Conservation (phyloP, 2,888 invertebrate genomes). For the Chalcis sispes region DNA sequence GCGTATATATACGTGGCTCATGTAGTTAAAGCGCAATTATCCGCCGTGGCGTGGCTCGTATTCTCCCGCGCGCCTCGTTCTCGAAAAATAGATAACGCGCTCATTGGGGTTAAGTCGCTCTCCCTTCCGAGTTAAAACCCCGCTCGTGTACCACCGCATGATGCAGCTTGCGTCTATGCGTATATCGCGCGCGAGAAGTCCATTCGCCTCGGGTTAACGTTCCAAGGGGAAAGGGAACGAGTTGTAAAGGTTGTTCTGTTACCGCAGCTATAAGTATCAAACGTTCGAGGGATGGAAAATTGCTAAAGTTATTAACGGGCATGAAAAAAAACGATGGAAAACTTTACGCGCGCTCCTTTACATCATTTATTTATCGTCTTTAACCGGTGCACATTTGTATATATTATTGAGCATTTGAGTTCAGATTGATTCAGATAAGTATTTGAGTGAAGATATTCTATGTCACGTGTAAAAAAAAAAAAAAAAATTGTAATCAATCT, state of each 20-base stretch:
- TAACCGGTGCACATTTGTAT: no score
- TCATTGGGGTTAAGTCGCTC: constrained; percentile 71
- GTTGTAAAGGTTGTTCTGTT: no score
- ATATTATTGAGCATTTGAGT: no score
- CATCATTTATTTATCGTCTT: no score
- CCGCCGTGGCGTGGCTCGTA: constrained; percentile 64
- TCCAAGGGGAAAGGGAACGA: constrained; percentile 62
- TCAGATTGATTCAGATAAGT: no score
- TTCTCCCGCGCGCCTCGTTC: constrained; percentile 72
- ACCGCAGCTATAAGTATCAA: no score
- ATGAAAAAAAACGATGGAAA: constrained; percentile 4
- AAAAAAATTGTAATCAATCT: background rate
- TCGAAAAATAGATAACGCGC: constrained; percentile 76
- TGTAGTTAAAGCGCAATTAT: constrained; percentile 73
- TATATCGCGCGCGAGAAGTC: constrained; percentile 66
- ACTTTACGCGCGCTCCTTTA: constrained; percentile 23
- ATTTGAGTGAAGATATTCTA: no score
- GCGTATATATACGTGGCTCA: constrained; percentile 23
- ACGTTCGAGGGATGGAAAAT: constrained; percentile 46
- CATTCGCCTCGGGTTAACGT: constrained; percentile 73
- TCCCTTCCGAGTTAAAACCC: constrained; percentile 74
- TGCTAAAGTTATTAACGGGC: constrained; percentile 22
- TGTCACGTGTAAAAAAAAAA: no score
- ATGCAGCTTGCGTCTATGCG: no score
- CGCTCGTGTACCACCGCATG: constrained; percentile 57